Evolutionary conservation across 2,888 invertebrate genomes (phyloP).

Genomic region (Philereme vetulata): DNA sequence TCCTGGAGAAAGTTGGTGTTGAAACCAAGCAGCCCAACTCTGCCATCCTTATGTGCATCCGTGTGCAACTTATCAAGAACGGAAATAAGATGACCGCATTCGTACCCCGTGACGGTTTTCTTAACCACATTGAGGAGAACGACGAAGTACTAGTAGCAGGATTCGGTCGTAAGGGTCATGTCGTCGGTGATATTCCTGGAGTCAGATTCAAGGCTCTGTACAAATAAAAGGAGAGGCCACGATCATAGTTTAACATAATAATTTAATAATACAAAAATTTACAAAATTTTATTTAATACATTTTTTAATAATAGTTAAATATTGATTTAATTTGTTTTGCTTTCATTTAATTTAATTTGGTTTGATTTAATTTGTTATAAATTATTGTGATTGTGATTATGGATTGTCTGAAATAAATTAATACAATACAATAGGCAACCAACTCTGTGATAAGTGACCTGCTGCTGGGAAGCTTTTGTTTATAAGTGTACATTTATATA

Average conservation of each 20-base stretch:
- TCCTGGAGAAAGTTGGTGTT: conserved; percentile 99
- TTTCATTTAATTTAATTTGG: too few relatives aligned
- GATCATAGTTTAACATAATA: too few relatives aligned
- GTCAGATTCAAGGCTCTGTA: conserved; percentile 96
- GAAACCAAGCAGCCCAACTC: conserved; percentile 99
- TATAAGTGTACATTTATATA: conserved; percentile 72
- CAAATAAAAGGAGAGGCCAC: conserved; percentile 99
- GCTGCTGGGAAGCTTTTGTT: conserved; percentile 66
- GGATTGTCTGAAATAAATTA: too few relatives aligned
- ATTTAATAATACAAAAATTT: too few relatives aligned
- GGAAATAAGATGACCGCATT: conserved; percentile 99
- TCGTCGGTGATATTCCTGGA: conserved; percentile 99
- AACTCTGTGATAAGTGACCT: conserved; percentile 74
- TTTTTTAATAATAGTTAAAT: too few relatives aligned
- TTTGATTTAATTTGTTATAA: too few relatives aligned
- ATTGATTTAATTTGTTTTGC: too few relatives aligned
- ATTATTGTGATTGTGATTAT: too few relatives aligned
- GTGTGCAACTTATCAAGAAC: conserved; percentile 99
- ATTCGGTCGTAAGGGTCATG: conserved; percentile 99
- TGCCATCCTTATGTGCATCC: conserved; percentile 99
- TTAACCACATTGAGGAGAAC: conserved; percentile 99
- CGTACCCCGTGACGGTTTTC: conserved; percentile 99
- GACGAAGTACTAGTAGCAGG: conserved; percentile 99
- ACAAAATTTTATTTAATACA: too few relatives aligned
- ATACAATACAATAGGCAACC: conserved; percentile 47